Percentiles rank a stretch among this genome's conserved stretches.
phyloP scores from a whole-genome alignment of 2,797 vertebrate species.

The Dermochelys coriacea region DNA sequence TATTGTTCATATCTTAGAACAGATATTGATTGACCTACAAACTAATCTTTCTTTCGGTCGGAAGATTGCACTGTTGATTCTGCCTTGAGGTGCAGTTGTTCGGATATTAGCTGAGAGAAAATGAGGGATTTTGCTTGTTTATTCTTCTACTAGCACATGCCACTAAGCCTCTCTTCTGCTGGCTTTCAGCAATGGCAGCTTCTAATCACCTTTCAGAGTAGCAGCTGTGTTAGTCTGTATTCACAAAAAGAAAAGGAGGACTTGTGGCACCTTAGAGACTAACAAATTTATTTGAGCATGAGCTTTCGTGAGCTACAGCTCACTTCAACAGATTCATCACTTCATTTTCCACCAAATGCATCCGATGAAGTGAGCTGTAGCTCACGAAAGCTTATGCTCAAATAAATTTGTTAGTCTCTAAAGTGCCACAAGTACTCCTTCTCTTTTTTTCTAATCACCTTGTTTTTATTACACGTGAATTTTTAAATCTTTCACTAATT shows the following conservation, averaged over 20 bases:
- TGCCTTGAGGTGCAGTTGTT: not conserved
- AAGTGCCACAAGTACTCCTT: too few relatives aligned
- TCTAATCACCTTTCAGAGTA: slow-evolving; percentile 48
- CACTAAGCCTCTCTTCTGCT: not conserved
- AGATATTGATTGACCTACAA: not conserved
- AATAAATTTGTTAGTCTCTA: too few relatives aligned
- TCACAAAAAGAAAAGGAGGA: too few relatives aligned
- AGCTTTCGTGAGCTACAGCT: too few relatives aligned
- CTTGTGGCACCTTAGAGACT: too few relatives aligned
- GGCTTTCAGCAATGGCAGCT: not conserved
- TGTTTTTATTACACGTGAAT: slow-evolving; percentile 14
- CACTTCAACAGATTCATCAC: too few relatives aligned
- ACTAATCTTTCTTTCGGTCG: not conserved
- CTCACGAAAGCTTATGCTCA: too few relatives aligned
- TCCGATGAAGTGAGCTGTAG: too few relatives aligned
- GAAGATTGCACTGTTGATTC: not conserved
- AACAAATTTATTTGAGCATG: too few relatives aligned
- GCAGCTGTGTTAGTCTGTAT: too few relatives aligned
- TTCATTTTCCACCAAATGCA: too few relatives aligned
- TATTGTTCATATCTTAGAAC: too few relatives aligned
- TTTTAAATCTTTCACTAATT: slow-evolving; percentile 61
- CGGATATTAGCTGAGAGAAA: not conserved
- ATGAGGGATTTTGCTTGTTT: not conserved
- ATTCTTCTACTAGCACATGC: not conserved
- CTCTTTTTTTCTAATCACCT: slow-evolving; percentile 52